These are phyloP conservation scores for Malurus splendens DNA, from an alignment of 2,797 vertebrate genomes.

Conservation along the genomic window DNA sequence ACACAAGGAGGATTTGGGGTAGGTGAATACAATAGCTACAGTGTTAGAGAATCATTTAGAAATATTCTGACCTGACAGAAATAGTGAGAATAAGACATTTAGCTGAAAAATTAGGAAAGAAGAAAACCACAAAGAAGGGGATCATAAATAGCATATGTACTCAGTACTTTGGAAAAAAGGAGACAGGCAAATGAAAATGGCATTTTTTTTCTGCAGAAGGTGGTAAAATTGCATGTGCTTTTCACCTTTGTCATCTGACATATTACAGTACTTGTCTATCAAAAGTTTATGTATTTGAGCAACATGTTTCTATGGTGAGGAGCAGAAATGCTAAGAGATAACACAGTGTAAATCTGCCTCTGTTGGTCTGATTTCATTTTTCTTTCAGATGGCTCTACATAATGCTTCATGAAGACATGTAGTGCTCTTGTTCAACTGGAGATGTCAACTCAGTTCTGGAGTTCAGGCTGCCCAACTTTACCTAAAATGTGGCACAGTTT, in stretches of 20 bases:
- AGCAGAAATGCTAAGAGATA: not conserved
- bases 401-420: not conserved
- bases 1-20: not conserved
- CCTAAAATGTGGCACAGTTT: not conserved
- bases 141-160: not conserved
- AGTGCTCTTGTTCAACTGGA: not conserved
- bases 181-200: not conserved
- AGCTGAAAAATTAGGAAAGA: not conserved
- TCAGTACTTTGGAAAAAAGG: not conserved
- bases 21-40: not conserved
- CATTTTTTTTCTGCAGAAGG: not conserved
- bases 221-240: not conserved
- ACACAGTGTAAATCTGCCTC: not conserved
- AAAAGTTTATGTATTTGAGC: not conserved
- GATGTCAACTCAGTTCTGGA: not conserved
- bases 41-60: not conserved
- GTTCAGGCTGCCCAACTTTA: not conserved
- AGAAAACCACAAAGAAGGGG: not conserved
- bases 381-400: not conserved
- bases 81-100: not conserved
- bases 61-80: not conserved
- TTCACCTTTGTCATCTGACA: not conserved
- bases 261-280: not conserved
- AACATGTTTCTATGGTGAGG: not conserved
- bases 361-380: not conserved